Evolutionary conservation across 2,888 invertebrate genomes (phyloP).

Genomic region (Drosophila phalerata): DNA sequence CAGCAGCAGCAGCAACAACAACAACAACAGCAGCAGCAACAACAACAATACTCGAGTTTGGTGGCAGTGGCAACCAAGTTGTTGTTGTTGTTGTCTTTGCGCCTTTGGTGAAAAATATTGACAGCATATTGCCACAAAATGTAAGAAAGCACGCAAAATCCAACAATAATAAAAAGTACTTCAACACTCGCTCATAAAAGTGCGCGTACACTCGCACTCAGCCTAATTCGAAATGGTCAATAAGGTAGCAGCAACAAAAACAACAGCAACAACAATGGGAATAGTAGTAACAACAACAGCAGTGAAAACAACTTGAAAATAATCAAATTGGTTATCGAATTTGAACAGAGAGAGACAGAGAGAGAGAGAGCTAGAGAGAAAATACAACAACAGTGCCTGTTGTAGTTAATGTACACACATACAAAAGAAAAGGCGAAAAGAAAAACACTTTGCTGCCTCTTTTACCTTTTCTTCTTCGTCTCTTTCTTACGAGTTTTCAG

Average conservation of each 20-base stretch:
- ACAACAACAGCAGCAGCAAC: conserved; percentile 44
- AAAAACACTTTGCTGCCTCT: conserved; percentile 48
- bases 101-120: conserved; percentile 82
- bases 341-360: conserved; percentile 19
- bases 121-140: conserved; percentile 73
- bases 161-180: conserved; percentile 32
- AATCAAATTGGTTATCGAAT: conserved; percentile 77
- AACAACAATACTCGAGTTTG: conserved; percentile 64
- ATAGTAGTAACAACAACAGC: conserved; percentile 16
- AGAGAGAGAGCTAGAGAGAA: conserved; percentile 9
- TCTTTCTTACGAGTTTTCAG: conserved; percentile 25
- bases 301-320: conserved; percentile 71
- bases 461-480: conserved; percentile 21
- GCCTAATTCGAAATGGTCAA: conserved; percentile 57
- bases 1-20: conserved; percentile 45
- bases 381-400: conserved; percentile 2
- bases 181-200: conserved; percentile 28
- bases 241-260: conserved; percentile 35
- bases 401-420: conserved; percentile 17
- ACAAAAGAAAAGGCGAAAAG: conserved; percentile 41
- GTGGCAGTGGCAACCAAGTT: conserved; percentile 68
- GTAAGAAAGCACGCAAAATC: conserved; percentile 57
- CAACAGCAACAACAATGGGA: conserved; percentile 11
- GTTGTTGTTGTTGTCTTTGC: conserved; percentile 64
- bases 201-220: conserved; percentile 14